Percentiles rank a stretch among this genome's conserved stretches.
Evolutionary conservation across 2,113 vertebrate genomes (phyloP).

Genomic region (Atherinomorus stipes): DNA sequence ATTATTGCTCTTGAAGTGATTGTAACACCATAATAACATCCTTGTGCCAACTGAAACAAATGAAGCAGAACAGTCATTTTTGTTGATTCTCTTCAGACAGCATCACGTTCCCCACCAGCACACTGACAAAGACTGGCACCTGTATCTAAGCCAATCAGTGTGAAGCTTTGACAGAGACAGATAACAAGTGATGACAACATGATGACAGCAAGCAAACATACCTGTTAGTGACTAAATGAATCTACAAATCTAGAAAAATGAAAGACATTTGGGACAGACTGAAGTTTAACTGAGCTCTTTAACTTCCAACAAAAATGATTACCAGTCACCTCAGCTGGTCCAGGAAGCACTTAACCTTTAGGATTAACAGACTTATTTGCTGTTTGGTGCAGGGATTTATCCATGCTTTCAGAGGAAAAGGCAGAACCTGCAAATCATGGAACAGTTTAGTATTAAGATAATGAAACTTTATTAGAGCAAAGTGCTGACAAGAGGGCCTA

Average conservation of each 20-base stretch:
- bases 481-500: conserved; percentile 32
- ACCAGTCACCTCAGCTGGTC: background rate
- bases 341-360: background rate
- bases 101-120: background rate
- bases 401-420: background rate
- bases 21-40: no score
- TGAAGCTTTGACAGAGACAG: no score
- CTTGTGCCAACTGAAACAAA: background rate
- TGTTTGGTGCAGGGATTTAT: background rate
- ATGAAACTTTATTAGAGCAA: conserved; percentile 40
- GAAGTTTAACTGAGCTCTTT: no score
- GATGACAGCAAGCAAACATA: no score
- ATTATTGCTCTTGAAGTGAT: background rate
- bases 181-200: no score
- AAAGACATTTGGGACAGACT: no score
- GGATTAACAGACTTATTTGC: background rate
- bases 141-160: no score
- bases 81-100: background rate
- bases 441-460: conserved; percentile 25
- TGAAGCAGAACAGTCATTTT: background rate
- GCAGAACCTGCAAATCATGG: conserved; percentile 5
- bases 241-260: no score
- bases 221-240: no score
- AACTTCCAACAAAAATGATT: background rate
- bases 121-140: no score